Conservation (phyloP, 1,140 invertebrate species). For the Listronotus bonariensis region DNA sequence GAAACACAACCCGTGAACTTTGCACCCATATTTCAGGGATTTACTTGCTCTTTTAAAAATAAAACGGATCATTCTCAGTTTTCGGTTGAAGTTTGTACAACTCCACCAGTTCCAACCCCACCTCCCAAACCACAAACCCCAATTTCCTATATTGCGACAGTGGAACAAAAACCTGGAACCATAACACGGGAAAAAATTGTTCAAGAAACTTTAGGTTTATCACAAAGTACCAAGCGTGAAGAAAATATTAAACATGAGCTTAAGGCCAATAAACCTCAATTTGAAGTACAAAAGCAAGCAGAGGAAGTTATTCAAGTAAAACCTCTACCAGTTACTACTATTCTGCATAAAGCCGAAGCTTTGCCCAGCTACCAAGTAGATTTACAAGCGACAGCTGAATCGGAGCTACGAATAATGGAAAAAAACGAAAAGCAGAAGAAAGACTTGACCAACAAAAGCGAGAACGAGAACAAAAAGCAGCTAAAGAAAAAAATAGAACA, state of each 20-base stretch:
- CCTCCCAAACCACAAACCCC: constrained; percentile 33
- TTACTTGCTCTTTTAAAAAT: constrained; percentile 47
- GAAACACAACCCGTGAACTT: constrained; percentile 22
- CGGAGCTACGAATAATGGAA: constrained; percentile 43
- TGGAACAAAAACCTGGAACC: constrained; percentile 29
- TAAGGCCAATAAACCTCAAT: constrained; percentile 25
- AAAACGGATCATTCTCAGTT: constrained; percentile 46
- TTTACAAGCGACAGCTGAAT: constrained; percentile 42
- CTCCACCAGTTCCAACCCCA: constrained; percentile 40
- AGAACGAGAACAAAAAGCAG: constrained; percentile 6
- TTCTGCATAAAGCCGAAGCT: constrained; percentile 62
- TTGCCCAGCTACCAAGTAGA: constrained; percentile 49
- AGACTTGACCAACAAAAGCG: constrained; percentile 36
- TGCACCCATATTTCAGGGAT: constrained; percentile 45
- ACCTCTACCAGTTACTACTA: constrained; percentile 53
- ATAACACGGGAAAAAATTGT: constrained; percentile 37
- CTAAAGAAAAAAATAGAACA: not conserved
- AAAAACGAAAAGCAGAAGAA: constrained; percentile 36
- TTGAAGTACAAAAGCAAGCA: constrained; percentile 40
- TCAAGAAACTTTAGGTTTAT: constrained; percentile 27
- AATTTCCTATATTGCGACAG: constrained; percentile 34
- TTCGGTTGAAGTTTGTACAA: constrained; percentile 43
- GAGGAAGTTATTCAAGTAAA: constrained; percentile 47
- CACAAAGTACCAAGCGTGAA: constrained; percentile 22
- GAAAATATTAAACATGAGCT: constrained; percentile 16